phyloP scores from a whole-genome alignment of 37 sponge, comb jelly and placozoan genomes.

The Spongilla lacustris region DNA sequence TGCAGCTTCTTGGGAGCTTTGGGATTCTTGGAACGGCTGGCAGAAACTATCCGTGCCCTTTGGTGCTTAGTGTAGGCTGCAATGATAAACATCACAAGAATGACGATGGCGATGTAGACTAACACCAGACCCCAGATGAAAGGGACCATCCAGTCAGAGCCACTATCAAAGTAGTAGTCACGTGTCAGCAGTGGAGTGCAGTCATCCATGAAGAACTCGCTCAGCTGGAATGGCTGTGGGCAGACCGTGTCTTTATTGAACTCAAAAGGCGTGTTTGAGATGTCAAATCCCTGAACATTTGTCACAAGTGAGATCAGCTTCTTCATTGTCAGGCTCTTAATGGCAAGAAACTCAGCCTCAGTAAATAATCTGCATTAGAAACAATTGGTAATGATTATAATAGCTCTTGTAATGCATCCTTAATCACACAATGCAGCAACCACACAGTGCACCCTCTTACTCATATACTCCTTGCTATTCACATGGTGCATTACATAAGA shows the following conservation, averaged over 20 bases:
- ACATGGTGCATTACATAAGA: too few relatives aligned
- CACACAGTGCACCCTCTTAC: too few relatives aligned
- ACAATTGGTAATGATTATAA: too few relatives aligned
- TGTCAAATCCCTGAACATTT: constrained; percentile 48
- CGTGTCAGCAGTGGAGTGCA: constrained; percentile 67
- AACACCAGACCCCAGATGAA: constrained; percentile 74
- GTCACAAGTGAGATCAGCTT: constrained; percentile 59
- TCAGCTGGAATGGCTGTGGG: constrained; percentile 88
- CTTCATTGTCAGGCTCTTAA: constrained; percentile 58
- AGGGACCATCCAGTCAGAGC: constrained; percentile 66
- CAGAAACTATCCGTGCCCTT: constrained; percentile 43
- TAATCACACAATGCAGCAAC: too few relatives aligned
- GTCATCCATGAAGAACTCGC: constrained; percentile 87
- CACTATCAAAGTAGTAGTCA: constrained; percentile 65
- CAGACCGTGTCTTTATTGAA: constrained; percentile 40
- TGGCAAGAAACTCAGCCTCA: constrained; percentile 65
- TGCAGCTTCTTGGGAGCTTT: constrained; percentile 57
- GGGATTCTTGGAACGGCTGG: constrained; percentile 19
- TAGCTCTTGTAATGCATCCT: too few relatives aligned
- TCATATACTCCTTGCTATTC: too few relatives aligned
- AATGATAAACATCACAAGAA: constrained; percentile 62
- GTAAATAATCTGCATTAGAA: constrained; percentile 66
- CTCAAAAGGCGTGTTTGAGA: constrained; percentile 73
- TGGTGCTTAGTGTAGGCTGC: constrained; percentile 69
- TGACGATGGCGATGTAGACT: constrained; percentile 63